phyloP scores from a whole-genome alignment of 2,113 vertebrate genomes.

The Gorsachius goisagi region DNA sequence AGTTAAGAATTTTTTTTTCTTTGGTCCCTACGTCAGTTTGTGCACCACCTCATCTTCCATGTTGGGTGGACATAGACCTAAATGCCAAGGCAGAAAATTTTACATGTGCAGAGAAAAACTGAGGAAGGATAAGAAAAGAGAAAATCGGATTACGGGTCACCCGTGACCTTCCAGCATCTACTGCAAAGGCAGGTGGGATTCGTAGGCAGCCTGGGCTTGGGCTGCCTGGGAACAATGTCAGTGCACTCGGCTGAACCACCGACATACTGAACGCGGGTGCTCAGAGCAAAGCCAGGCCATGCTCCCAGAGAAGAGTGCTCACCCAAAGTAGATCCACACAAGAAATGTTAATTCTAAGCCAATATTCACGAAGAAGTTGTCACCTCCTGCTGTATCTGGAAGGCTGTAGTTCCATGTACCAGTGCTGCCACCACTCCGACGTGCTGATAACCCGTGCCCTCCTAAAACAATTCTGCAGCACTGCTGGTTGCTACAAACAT shows the following conservation, averaged over 20 bases:
- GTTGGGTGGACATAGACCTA: rapidly evolving
- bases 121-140: neutral
- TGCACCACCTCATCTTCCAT: neutral
- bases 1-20: neutral
- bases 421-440: neutral
- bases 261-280: neutral
- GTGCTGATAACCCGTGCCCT: neutral
- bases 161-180: neutral
- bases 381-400: neutral
- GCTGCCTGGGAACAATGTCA: neutral
- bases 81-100: neutral
- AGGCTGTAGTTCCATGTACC: neutral
- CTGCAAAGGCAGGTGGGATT: neutral
- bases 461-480: neutral
- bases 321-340: neutral
- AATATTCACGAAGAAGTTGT: neutral
- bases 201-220: neutral
- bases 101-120: neutral
- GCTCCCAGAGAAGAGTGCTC: neutral
- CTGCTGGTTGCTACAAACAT: neutral
- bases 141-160: neutral
- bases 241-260: neutral
- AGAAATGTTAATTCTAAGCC: neutral
- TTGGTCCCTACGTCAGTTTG: neutral
- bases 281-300: neutral